Base-by-base conservation (phyloP, 2,113 vertebrate genomes). In the Plecotus auritus region DNA sequence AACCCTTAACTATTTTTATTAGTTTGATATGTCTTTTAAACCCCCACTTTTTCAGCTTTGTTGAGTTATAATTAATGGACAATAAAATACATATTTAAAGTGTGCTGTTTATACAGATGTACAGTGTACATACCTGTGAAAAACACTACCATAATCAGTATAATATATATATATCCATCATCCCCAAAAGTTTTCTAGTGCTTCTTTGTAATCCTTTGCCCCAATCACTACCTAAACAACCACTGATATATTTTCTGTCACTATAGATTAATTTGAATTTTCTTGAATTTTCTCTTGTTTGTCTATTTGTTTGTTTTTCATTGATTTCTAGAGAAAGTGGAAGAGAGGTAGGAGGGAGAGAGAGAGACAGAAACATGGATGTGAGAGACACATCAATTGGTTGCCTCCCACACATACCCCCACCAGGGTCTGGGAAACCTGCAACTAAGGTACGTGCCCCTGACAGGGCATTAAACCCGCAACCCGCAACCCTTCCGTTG, bases 21-120 rank as follows among this genome's bases (percentile, higher is more conserved):
- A 70, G 14, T 81, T 94, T 69, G 26, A 67, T 80, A 20, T 51
- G 20, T 67, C 42, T 92, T 90, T 85, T 64, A 93, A 85, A 35
- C 47, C 12, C 7, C 7, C 9, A 7, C 72, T 95, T 92, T 78
- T 74, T 89, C 37, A 59, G 37, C 12, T 90, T 92, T 91, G 70
- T 86, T 91, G 77, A 90, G 47, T 45, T 72, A 66, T 84, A 87
- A 56, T 49, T 76, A 78, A 91, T 40, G 49, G 32, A 85, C 14
- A 93, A 61, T 86, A 92, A 94, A 94, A 88, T 47, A 64, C 20
- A 67, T 30, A 67, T 49, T 85, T 82, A 90, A 87, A 90, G 30
- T 78, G 11, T 88, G 49, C 30, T 64, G 20, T 69, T 64, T 81
- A 64, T 80, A 90, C n/a, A 90, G 23, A 4, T 70, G 0, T 87